phyloP scores from a whole-genome alignment of 1,140 invertebrate genomes.

The Hyphantria cunea region DNA sequence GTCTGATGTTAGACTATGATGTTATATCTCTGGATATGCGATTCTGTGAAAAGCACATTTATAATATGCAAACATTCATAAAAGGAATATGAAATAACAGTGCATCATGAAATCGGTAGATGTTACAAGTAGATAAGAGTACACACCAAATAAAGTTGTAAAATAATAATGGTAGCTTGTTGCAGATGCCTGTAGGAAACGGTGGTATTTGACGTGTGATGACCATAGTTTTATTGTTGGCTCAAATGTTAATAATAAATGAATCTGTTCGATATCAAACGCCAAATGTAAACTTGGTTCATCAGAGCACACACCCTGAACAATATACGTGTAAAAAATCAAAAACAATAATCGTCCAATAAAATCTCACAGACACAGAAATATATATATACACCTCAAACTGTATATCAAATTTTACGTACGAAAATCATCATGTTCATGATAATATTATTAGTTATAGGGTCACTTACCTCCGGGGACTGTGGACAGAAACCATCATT shows the following conservation, averaged over 20 bases:
- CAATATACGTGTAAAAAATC: conserved; percentile 2
- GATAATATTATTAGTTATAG: conserved; percentile 33
- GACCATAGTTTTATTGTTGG: background rate
- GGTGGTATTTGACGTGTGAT: conserved; percentile 5
- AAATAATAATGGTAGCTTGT: conserved; percentile 10
- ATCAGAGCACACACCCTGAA: background rate
- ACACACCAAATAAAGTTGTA: conserved; percentile 2
- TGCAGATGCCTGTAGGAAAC: background rate
- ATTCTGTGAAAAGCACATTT: conserved; percentile 30
- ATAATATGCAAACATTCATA: conserved; percentile 27
- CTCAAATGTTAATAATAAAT: too few species aligned
- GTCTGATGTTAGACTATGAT: conserved; percentile 11
- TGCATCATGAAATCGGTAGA: conserved; percentile 15
- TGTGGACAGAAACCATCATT: conserved; percentile 77
- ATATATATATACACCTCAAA: conserved; percentile 5
- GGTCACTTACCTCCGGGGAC: conserved; percentile 75
- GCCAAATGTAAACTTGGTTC: conserved; percentile 6
- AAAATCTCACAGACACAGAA: conserved; percentile 11
- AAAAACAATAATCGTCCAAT: conserved; percentile 9
- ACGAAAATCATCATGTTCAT: background rate
- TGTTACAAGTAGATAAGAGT: conserved; percentile 3
- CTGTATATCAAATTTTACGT: background rate
- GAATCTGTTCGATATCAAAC: background rate
- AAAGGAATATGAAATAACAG: conserved; percentile 14
- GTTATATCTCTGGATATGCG: conserved; percentile 26